Percentiles rank a stretch among this genome's conserved stretches.
Evolutionary conservation across 2,888 invertebrate genomes (phyloP).

Genomic region (Pyrochroa serraticornis): DNA sequence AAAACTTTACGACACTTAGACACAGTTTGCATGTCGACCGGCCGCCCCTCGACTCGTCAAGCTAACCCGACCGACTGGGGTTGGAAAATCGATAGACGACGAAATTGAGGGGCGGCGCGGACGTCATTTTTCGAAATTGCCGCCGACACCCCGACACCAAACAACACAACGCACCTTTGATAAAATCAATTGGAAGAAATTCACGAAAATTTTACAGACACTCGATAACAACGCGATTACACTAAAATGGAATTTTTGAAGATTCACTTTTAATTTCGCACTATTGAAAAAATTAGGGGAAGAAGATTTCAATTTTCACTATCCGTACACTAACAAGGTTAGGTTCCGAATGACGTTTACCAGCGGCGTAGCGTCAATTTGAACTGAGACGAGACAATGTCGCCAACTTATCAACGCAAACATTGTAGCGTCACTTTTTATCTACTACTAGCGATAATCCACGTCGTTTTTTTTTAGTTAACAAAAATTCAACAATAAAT

Average conservation of each 20-base stretch:
- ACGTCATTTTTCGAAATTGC: too few species aligned
- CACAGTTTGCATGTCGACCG: background rate
- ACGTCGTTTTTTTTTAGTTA: too few species aligned
- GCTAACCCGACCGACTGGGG: too few species aligned
- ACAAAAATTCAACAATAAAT: too few species aligned
- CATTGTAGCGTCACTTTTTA: too few species aligned
- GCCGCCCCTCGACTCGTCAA: too few species aligned
- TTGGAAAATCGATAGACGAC: too few species aligned
- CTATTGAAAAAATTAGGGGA: background rate
- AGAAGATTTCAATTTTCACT: background rate
- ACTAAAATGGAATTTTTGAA: slow-evolving; percentile 5
- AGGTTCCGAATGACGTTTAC: background rate
- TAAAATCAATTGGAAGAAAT: background rate
- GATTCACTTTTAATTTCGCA: background rate
- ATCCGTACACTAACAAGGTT: background rate
- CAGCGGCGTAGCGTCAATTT: too few species aligned
- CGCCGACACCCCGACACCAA: background rate
- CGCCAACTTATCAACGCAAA: too few species aligned
- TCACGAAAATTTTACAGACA: background rate
- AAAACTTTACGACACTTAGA: slow-evolving; percentile 3
- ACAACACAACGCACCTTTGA: background rate
- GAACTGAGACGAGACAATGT: too few species aligned
- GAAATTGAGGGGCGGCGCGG: too few species aligned
- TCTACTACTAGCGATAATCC: too few species aligned
- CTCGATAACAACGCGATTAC: slow-evolving; percentile 3